These are phyloP conservation scores for Globodera rostochiensis DNA, from an alignment of 1,140 invertebrate genomes.

Conservation along the genomic window DNA sequence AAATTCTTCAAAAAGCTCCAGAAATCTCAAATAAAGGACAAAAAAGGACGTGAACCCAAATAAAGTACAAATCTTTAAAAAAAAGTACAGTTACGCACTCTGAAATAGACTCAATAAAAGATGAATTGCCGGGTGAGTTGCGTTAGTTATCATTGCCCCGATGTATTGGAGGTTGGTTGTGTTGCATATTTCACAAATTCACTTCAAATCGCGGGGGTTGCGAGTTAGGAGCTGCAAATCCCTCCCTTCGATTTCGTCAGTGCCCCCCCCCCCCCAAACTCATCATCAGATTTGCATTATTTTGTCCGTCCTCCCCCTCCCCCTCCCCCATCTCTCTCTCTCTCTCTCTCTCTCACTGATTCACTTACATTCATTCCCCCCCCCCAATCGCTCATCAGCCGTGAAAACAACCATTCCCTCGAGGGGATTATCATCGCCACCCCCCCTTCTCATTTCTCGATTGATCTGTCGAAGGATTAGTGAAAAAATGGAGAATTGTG, in stretches of 20 bases:
- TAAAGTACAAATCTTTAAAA: too few species aligned
- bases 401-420: background rate
- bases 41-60: too few species aligned
- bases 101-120: too few species aligned
- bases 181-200: background rate
- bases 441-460: background rate
- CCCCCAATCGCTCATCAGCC: background rate
- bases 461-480: slow-evolving; percentile 1
- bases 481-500: background rate
- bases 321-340: background rate
- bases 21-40: too few species aligned
- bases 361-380: background rate
- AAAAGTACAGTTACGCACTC: too few species aligned
- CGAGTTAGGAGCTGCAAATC: too few species aligned
- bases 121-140: too few species aligned
- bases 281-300: background rate
- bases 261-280: too few species aligned
- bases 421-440: background rate
- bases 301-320: background rate
- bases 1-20: too few species aligned
- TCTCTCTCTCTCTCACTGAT: background rate
- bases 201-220: background rate
- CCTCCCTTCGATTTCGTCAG: too few species aligned
- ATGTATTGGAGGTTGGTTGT: background rate
- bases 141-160: too few species aligned